A percentile compares a stretch with the other conserved stretches of the same genome.
Evolutionary conservation across 2,888 invertebrate species (phyloP).

Genomic region (Rhaphigaster nebulosa): DNA sequence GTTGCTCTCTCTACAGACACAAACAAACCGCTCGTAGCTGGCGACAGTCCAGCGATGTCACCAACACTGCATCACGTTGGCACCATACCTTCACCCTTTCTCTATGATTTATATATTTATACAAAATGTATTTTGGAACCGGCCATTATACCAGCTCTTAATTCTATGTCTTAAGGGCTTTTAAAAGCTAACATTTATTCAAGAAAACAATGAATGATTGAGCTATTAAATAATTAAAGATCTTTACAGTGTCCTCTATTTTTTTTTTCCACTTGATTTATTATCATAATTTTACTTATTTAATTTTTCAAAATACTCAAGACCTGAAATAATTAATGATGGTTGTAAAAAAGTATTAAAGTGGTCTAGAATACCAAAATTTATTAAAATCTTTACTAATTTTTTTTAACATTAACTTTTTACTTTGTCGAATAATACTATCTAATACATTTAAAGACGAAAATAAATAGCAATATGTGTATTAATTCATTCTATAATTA

Average conservation of each 20-base stretch:
- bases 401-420: too few species aligned
- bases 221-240: neutral
- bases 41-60: neutral
- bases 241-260: neutral
- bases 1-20: neutral
- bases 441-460: too few species aligned
- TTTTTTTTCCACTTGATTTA: neutral
- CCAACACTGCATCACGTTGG: neutral
- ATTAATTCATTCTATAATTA: too few species aligned
- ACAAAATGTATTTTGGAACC: neutral
- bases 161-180: neutral
- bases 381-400: too few species aligned
- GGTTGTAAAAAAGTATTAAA: too few species aligned
- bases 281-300: neutral
- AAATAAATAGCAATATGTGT: too few species aligned
- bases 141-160: neutral
- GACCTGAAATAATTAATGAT: too few species aligned
- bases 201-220: neutral
- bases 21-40: neutral
- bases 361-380: too few species aligned
- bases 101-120: neutral
- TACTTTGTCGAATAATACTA: too few species aligned
- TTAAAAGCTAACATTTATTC: neutral
- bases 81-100: neutral
- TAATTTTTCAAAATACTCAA: too few species aligned